These are phyloP conservation scores for Tragelaphus scriptus DNA, from an alignment of 2,113 vertebrate genomes.

Conservation along the genomic window DNA sequence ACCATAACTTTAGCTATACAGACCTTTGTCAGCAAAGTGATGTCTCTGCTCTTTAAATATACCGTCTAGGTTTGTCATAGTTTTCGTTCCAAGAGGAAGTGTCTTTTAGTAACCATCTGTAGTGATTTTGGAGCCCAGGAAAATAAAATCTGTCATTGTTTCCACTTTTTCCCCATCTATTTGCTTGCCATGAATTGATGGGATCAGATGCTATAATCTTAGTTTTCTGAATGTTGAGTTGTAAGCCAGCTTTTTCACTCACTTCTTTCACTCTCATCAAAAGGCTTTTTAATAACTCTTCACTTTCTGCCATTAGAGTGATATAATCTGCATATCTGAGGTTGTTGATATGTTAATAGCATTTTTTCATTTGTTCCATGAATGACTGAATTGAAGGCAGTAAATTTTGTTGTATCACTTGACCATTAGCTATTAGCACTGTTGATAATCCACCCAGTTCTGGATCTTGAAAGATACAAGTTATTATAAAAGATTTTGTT, in stretches of 20 bases:
- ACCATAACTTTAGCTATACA: neutral
- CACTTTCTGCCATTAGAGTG: neutral
- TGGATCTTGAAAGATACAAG: neutral
- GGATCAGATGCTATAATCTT: neutral
- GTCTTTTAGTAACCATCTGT: neutral
- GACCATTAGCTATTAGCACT: neutral
- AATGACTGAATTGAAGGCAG: neutral
- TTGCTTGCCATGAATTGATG: neutral
- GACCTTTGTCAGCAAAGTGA: neutral
- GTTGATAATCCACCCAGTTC: neutral
- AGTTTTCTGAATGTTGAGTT: neutral
- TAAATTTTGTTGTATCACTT: neutral
- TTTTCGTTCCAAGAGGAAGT: neutral
- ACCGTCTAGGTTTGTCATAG: rapidly evolving
- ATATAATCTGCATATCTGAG: neutral
- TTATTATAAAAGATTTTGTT: neutral
- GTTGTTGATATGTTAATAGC: neutral
- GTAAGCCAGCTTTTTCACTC: neutral
- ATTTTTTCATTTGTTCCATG: neutral
- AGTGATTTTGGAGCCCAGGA: neutral
- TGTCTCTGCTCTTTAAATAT: neutral
- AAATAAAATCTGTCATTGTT: neutral
- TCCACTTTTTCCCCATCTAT: neutral
- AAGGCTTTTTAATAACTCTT: neutral
- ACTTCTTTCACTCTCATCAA: neutral